Evolutionary conservation across 2,797 vertebrate species (phyloP).

Genomic region (Lacerta bilineata): DNA sequence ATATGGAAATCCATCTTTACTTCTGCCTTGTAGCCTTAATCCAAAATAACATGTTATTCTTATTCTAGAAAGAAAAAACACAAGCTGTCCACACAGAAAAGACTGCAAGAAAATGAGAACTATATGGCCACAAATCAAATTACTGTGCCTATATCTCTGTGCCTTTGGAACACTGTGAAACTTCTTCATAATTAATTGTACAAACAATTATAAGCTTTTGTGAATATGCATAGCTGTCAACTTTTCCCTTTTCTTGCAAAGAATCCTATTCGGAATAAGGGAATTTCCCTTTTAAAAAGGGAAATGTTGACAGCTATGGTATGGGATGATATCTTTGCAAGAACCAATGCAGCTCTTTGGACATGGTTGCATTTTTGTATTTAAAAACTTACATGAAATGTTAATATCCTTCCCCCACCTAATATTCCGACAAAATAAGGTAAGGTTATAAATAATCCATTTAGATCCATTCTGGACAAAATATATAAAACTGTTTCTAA

Average conservation of each 20-base stretch:
- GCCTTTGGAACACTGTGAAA: neutral
- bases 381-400: neutral
- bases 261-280: too few species aligned
- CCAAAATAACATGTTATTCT: constrained; percentile 4
- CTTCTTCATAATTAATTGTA: neutral
- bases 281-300: too few species aligned
- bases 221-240: neutral
- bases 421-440: neutral
- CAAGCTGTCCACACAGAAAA: neutral
- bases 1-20: constrained; percentile 1
- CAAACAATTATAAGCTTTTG: neutral
- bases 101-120: neutral
- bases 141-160: neutral
- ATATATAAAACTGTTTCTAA: neutral
- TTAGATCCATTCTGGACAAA: constrained; percentile 6
- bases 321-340: constrained; percentile 2
- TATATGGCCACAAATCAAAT: constrained; percentile 2
- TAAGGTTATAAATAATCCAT: constrained; percentile 26
- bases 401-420: constrained; percentile 24
- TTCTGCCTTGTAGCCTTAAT: neutral
- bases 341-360: rapidly evolving
- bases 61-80: neutral
- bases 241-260: too few species aligned
- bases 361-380: neutral
- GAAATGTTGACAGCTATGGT: too few species aligned